Base-by-base conservation (phyloP, 2,113 vertebrate genomes). In the Pyrgilauda ruficollis region DNA sequence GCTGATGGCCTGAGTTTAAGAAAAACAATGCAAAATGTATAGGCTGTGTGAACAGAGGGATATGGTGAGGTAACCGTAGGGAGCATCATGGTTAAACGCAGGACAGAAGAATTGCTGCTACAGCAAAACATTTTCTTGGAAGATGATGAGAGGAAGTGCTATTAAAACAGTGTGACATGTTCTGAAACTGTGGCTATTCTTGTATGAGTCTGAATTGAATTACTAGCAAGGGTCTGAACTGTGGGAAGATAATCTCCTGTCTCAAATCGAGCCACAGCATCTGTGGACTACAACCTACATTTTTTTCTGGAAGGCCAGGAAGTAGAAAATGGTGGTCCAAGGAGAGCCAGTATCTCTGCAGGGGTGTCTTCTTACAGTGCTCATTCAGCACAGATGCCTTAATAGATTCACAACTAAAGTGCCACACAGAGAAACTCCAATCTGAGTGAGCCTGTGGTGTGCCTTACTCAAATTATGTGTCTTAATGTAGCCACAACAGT, bases 121-220 rank as follows among this genome's bases (percentile, higher is more conserved):
- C 49, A 92, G 88, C 82, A 94, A 90, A 80, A 92, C 30, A n/a
- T 90, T 90, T 94, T 94, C 82, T 80, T 88, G 68, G 90, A 91
- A 94, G 55, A 35, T 90, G 61, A 75, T 87, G 59, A 66, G 75
- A 90, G 92, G 92, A 95, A 94, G 88, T 93, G 59, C 87, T 90
- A 64, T 68, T 87, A 73, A 87, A 85, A 44, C 24, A 73, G 58
- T 10, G 14, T 90, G 90, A 87, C 11, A 0, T 76, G 33, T 93
- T 93, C 82, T 86, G 92, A 95, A 96, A 93, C 88, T 74, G 58
- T 53, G 47, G 46, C 50, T 94, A 46, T 76, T 94, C 73, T 87
- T 87, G 20, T 64, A 21, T 83, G 46, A 76, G 68, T 68, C 63
- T 79, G 44, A 88, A 62, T 20, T 83, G 53, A 79, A 76, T 83